phyloP scores from a whole-genome alignment of 2,888 invertebrate genomes.

The Bimastos eiseni region DNA sequence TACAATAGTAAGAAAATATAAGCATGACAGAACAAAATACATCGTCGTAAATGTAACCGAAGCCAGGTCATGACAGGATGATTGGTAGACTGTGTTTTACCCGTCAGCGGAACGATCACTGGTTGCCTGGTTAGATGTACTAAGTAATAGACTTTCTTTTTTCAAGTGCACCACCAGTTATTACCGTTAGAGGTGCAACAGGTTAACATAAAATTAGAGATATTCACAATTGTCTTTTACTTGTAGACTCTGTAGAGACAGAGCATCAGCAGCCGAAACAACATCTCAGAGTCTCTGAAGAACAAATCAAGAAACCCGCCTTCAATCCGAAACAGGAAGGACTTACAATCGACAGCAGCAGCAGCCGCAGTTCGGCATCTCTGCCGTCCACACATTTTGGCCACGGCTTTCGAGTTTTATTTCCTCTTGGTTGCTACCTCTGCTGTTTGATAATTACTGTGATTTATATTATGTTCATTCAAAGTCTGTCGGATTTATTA shows the following conservation, averaged over 20 bases:
- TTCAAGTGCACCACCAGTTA: not conserved
- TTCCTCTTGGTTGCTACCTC: not conserved
- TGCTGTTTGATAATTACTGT: not conserved
- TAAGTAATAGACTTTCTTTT: not conserved
- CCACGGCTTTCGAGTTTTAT: not conserved
- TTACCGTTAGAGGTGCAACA: not conserved
- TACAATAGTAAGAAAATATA: not conserved
- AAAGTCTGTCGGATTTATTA: not conserved
- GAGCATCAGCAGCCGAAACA: not conserved
- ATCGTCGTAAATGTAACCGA: too few relatives aligned
- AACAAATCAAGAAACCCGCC: not conserved
- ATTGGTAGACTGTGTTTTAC: not conserved
- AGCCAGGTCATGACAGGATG: not conserved
- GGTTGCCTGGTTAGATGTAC: not conserved
- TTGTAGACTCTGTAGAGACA: not conserved
- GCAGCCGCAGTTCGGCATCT: not conserved
- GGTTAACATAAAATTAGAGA: too few relatives aligned
- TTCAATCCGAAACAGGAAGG: constrained; percentile 4
- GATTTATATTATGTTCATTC: not conserved
- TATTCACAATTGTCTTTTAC: not conserved
- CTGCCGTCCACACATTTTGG: not conserved
- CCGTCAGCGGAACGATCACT: not conserved
- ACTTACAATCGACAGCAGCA: not conserved
- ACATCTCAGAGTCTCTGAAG: not conserved
- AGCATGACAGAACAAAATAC: not conserved